Conservation (phyloP, 1,140 invertebrate genomes). For the Micrasema longulum region DNA sequence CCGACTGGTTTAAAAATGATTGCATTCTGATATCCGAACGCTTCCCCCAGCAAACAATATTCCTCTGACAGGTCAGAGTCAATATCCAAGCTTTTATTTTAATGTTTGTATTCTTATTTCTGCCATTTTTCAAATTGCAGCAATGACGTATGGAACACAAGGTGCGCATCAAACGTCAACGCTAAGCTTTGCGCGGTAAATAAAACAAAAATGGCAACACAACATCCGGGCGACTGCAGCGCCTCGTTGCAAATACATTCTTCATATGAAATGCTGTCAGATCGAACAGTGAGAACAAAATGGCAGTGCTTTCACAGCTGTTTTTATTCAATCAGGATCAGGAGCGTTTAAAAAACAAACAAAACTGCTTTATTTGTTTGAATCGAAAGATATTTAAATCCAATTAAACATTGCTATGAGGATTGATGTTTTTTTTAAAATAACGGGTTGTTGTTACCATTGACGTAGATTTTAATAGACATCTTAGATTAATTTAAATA, state of each 20-base stretch:
- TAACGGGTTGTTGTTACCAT: too few species aligned
- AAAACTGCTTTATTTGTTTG: too few species aligned
- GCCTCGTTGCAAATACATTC: constrained; percentile 23
- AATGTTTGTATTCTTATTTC: not conserved
- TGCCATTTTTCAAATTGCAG: too few species aligned
- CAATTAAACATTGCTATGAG: too few species aligned
- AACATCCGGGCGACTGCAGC: constrained; percentile 3
- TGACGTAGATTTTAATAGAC: too few species aligned
- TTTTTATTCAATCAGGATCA: not conserved
- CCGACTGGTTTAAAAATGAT: too few species aligned
- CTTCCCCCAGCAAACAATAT: too few species aligned
- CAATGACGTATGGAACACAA: not conserved
- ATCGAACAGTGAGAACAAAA: constrained; percentile 13
- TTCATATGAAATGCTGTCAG: constrained; percentile 22
- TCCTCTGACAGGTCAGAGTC: not conserved
- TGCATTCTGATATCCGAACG: too few species aligned
- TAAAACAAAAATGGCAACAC: not conserved
- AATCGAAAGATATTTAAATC: too few species aligned
- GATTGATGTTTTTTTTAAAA: too few species aligned
- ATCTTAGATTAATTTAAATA: too few species aligned
- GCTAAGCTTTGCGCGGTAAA: constrained; percentile 8
- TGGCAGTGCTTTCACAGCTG: not conserved
- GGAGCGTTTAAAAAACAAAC: not conserved
- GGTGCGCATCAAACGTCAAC: constrained; percentile 11
- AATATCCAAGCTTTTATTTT: not conserved